Evolutionary conservation across 2,888 invertebrate genomes (phyloP).

Genomic region (Euzetes globulus): DNA sequence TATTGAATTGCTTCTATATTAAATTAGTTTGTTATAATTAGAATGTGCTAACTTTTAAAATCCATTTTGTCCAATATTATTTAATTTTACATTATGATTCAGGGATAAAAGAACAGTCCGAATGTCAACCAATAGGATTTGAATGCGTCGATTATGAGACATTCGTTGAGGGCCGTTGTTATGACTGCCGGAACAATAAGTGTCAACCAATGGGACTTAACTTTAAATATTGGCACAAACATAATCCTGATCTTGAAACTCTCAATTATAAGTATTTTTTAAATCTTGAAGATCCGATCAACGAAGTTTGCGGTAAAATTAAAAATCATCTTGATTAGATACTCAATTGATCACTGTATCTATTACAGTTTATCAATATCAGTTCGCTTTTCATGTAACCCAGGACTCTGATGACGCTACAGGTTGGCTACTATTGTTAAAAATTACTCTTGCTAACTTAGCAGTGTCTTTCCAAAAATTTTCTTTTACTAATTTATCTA

Average conservation of each 20-base stretch:
- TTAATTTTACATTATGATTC: too few species aligned
- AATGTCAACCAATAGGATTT: background rate
- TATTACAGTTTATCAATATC: slow-evolving; percentile 21
- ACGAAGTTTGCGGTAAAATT: background rate
- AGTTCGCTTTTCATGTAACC: background rate
- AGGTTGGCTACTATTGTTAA: too few species aligned
- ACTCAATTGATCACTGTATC: background rate
- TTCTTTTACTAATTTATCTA: too few species aligned
- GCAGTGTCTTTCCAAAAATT: too few species aligned
- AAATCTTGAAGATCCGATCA: background rate
- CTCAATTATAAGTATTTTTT: background rate
- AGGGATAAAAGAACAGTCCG: background rate
- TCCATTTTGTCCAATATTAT: too few species aligned
- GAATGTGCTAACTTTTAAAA: too few species aligned
- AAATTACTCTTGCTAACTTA: too few species aligned
- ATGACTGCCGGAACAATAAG: background rate
- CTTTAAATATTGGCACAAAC: background rate
- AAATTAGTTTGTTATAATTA: too few species aligned
- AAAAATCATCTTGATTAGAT: background rate
- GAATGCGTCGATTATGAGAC: background rate
- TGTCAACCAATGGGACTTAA: background rate
- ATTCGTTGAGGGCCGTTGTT: slow-evolving; percentile 5
- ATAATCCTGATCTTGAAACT: too few species aligned
- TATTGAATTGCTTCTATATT: too few species aligned
- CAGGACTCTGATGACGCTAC: background rate